Evolutionary conservation across 2,797 vertebrate species (phyloP).

Genomic region (Xenops minutus): DNA sequence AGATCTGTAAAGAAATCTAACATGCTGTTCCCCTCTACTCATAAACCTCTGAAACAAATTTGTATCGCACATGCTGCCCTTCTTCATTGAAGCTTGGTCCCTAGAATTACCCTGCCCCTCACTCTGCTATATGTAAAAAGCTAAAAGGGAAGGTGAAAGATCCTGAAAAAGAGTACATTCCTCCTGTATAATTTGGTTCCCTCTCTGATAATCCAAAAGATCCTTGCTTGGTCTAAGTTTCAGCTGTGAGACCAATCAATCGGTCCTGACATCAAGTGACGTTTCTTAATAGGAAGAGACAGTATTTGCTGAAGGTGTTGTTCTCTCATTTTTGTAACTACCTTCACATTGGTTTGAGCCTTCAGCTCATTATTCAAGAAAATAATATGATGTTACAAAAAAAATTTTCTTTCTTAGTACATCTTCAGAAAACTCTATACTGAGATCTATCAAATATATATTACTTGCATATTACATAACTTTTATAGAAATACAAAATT

Average conservation of each 20-base stretch:
- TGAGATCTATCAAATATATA: background rate
- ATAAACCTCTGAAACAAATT: background rate
- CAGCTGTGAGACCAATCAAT: background rate
- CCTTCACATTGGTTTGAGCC: background rate
- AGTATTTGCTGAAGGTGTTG: background rate
- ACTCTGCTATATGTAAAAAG: background rate
- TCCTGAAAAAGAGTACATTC: background rate
- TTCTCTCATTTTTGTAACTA: background rate
- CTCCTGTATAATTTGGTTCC: background rate
- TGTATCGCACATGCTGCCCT: background rate
- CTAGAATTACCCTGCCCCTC: background rate
- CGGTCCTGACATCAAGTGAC: background rate
- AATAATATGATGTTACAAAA: background rate
- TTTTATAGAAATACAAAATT: background rate
- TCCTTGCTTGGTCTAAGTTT: background rate
- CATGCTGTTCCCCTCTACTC: background rate
- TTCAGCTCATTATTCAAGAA: background rate
- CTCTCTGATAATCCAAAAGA: background rate
- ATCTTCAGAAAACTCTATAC: background rate
- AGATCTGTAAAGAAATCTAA: background rate
- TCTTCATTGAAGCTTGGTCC: background rate
- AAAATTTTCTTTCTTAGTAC: background rate
- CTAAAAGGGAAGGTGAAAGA: background rate
- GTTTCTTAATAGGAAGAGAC: background rate
- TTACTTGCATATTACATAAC: background rate